These are phyloP conservation scores for Kryptolebias marmoratus DNA, from an alignment of 2,113 vertebrate genomes.

Conservation along the genomic window DNA sequence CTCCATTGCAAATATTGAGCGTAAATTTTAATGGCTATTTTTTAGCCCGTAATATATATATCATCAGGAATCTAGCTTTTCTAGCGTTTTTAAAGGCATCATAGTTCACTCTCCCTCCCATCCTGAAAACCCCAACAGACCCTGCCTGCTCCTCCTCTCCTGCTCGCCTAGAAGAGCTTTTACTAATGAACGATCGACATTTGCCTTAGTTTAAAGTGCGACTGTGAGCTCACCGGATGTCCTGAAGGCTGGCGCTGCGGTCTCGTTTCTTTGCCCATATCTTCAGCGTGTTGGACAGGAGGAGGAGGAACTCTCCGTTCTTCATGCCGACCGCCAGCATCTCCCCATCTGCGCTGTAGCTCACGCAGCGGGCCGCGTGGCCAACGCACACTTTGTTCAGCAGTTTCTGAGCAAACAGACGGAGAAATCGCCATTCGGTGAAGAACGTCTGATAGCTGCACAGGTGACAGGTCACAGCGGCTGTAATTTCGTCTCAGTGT, in stretches of 20 bases:
- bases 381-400: constrained; percentile 94
- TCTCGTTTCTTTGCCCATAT: constrained; percentile 96
- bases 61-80: no score
- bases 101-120: no score
- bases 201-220: no score
- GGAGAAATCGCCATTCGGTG: background rate
- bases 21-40: no score
- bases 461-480: no score
- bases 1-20: no score
- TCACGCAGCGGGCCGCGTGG: constrained; percentile 81
- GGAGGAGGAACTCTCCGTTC: constrained; percentile 93
- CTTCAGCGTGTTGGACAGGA: constrained; percentile 91
- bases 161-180: no score
- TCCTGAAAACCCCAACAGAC: no score
- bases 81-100: no score
- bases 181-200: background rate
- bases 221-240: constrained; percentile 84
- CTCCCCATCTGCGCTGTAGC: constrained; percentile 90
- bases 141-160: no score
- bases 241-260: constrained; percentile 90
- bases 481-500: background rate
- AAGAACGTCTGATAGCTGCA: no score
- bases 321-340: constrained; percentile 97
- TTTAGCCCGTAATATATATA: no score
- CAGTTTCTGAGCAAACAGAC: constrained; percentile 83